A percentile compares a stretch with the other conserved stretches of the same genome.
Conservation (phyloP, 2,888 invertebrate genomes). For the Apamea epomidion region DNA sequence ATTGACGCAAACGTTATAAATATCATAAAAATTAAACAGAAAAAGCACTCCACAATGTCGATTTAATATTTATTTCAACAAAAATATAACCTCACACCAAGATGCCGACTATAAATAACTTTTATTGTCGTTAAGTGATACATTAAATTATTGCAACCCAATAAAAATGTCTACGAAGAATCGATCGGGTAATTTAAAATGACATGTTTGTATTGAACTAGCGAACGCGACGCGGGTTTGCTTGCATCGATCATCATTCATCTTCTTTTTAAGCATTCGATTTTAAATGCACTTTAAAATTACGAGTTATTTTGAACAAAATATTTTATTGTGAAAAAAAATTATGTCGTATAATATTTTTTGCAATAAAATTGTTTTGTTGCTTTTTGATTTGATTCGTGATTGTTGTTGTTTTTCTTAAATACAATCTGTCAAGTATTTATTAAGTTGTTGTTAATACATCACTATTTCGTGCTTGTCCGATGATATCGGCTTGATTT, state of each 20-base stretch:
- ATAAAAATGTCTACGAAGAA: slow-evolving; percentile 75
- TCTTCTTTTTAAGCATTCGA: slow-evolving; percentile 59
- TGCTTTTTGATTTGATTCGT: slow-evolving; percentile 14
- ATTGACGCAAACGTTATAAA: slow-evolving; percentile 18
- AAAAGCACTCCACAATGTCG: slow-evolving; percentile 9
- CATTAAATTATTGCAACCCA: slow-evolving; percentile 72
- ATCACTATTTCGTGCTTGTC: slow-evolving; percentile 21
- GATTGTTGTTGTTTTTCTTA: background rate
- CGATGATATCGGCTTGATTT: slow-evolving; percentile 23
- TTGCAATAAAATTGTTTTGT: background rate
- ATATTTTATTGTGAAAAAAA: background rate
- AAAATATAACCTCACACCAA: slow-evolving; percentile 53
- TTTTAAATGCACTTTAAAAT: slow-evolving; percentile 52
- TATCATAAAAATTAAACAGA: slow-evolving; percentile 18
- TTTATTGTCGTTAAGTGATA: slow-evolving; percentile 62
- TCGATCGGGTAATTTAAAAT: slow-evolving; percentile 74
- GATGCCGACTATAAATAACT: slow-evolving; percentile 56
- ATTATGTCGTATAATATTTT: slow-evolving; percentile 7
- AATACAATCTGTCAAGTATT: background rate
- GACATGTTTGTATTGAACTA: slow-evolving; percentile 71
- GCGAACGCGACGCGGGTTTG: slow-evolving; percentile 59
- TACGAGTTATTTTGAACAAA: slow-evolving; percentile 26
- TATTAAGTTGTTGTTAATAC: slow-evolving; percentile 29
- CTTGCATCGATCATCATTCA: slow-evolving; percentile 67
- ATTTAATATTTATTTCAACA: slow-evolving; percentile 40